Base-by-base conservation (phyloP, 2,888 invertebrate species). In the Erynnis tages region DNA sequence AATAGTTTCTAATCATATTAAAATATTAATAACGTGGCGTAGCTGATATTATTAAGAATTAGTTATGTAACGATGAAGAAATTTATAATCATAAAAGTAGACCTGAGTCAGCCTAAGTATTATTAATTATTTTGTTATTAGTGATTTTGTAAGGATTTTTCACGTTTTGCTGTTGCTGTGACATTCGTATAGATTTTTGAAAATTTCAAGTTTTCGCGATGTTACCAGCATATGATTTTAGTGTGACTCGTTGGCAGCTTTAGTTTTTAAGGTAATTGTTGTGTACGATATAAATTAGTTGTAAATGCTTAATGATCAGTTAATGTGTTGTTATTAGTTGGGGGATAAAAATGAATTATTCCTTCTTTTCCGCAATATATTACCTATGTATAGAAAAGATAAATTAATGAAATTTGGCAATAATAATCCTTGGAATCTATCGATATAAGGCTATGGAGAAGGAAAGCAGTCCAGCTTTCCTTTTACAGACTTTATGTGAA, bases 71-170 rank as follows among this genome's bases (percentile, higher is more conserved):
- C 67, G 54, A 66, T 65, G 57, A 55, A 60, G 53, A 59, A 64
- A 61, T 60, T 54, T 61, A 66, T 65, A 67, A 71, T 65, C 66
- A 65, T 68, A 62, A 35, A 27, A 66, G 62, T 73, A 72, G 62
- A 73, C 66, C 63, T 66, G 69, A 81, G 76, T 82, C 82, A 83
- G 73, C 71, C 73, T 81, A 79, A 83, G 80, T 84, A 84, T 79
- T 81, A 78, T 71, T 72, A 67, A 69, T 68, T 71, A 57, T 62
- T 58, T 63, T 57, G 56, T 53, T 57, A 47, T 53, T 45, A 41
- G 48, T 14, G 29, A 16, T 50, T 50, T 50, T 49, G 23, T 49
- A 41, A 49, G 17, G 32, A 35, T 29, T 52, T 43, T 38, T 44
- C 25, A 37, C 37, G 10, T 48, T 48, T 29, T 29, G 38, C 27